These are phyloP conservation scores for Oryzias celebensis DNA, from an alignment of 2,113 vertebrate species.

Conservation along the genomic window DNA sequence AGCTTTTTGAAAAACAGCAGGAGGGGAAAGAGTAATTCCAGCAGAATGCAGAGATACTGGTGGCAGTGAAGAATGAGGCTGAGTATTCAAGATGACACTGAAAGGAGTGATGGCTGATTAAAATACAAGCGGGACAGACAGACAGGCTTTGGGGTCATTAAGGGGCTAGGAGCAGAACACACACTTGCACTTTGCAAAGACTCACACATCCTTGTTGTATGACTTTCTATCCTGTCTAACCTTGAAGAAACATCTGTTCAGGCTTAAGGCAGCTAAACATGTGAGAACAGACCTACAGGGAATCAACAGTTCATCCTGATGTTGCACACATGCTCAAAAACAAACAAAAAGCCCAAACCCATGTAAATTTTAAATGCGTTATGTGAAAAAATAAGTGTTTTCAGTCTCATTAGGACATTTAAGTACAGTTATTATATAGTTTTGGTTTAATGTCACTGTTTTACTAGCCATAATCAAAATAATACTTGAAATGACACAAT, in stretches of 20 bases:
- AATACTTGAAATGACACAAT: no score
- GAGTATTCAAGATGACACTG: constrained; percentile 44
- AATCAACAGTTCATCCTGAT: constrained; percentile 19
- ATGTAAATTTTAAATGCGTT: no score
- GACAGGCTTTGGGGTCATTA: constrained; percentile 64
- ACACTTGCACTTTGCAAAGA: constrained; percentile 39
- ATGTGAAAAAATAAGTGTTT: no score
- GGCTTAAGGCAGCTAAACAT: constrained; percentile 34
- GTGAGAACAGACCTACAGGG: constrained; percentile 24
- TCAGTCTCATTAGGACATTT: no score
- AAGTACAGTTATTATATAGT: no score
- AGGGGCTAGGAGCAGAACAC: constrained; percentile 49
- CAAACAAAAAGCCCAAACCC: not conserved
- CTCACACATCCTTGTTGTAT: constrained; percentile 19
- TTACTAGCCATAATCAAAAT: no score
- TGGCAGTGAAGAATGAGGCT: constrained; percentile 54
- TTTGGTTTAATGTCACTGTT: no score
- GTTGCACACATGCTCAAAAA: not conserved
- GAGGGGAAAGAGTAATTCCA: constrained; percentile 8
- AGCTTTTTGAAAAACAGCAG: constrained; percentile 16
- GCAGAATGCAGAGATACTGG: constrained; percentile 43
- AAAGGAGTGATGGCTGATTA: constrained; percentile 64
- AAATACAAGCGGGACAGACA: constrained; percentile 59
- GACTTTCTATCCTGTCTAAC: constrained; percentile 29
- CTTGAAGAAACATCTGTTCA: constrained; percentile 29